phyloP scores from a whole-genome alignment of 2,113 vertebrate genomes.

The Manacus vitellinus region DNA sequence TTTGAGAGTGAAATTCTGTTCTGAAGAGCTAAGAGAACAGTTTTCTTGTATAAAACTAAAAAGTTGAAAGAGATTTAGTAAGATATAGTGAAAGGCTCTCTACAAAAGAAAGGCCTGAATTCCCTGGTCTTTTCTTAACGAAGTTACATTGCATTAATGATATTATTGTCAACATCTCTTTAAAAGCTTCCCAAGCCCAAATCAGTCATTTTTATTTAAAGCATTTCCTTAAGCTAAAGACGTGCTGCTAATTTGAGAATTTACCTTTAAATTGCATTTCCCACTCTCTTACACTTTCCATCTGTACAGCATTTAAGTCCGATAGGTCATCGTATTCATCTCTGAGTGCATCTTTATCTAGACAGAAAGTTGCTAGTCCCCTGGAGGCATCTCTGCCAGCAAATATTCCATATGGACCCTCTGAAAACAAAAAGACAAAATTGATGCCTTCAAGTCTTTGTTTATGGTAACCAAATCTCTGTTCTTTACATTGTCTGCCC shows the following conservation, averaged over 20 bases:
- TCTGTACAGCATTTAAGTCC: slow-evolving; percentile 96
- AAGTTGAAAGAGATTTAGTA: not conserved
- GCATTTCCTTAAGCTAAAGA: not conserved
- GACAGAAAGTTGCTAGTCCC: slow-evolving; percentile 96
- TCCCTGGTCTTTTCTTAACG: not conserved
- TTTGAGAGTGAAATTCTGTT: not conserved
- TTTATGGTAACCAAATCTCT: not conserved
- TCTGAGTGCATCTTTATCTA: slow-evolving; percentile 92
- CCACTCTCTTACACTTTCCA: slow-evolving; percentile 99
- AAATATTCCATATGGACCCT: slow-evolving; percentile 96
- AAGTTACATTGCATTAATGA: not conserved
- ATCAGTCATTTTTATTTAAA: not conserved
- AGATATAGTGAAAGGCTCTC: not conserved
- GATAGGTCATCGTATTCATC: slow-evolving; percentile 98
- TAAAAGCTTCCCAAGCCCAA: not conserved
- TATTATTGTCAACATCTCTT: not conserved
- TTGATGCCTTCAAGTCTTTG: not conserved
- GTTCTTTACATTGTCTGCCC: not conserved
- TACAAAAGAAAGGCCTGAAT: not conserved
- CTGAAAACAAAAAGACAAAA: slow-evolving; percentile 75
- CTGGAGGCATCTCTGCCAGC: slow-evolving; percentile 96
- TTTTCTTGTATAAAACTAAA: not conserved
- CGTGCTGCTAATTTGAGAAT: not conserved
- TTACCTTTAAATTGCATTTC: slow-evolving; percentile 99
- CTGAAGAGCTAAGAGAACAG: not conserved